Evolutionary conservation across 53 echinoderm and acorn worm species (phyloP).

Genomic region (Astropecten irregularis): DNA sequence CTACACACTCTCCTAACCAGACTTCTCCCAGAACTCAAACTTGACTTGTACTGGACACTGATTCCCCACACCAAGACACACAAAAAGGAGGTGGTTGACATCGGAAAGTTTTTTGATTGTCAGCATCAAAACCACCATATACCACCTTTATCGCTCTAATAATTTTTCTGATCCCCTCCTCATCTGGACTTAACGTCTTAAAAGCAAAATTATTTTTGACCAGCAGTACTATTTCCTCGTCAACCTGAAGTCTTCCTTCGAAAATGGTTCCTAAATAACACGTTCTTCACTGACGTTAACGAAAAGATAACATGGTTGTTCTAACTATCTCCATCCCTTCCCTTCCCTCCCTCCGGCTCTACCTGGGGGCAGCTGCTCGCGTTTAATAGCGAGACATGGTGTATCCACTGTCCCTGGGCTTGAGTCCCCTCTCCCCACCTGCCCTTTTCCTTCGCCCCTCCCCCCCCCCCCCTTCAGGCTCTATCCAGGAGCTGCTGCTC

Average conservation of each 20-base stretch:
- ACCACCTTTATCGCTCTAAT: constrained; percentile 18
- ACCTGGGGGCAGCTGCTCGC: too few species aligned
- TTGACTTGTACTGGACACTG: constrained; percentile 14
- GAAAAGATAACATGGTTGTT: not conserved
- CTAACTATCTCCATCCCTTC: too few species aligned
- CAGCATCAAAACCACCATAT: constrained; percentile 15
- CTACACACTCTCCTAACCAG: not conserved
- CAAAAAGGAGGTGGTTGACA: not conserved
- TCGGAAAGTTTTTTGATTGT: not conserved
- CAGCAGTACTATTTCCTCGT: not conserved
- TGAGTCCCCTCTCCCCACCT: too few species aligned
- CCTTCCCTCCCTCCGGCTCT: too few species aligned
- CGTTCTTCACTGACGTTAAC: not conserved
- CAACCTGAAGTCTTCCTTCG: not conserved
- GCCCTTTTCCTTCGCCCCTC: too few species aligned
- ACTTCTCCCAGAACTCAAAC: not conserved
- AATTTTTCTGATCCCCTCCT: too few species aligned
- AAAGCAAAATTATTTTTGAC: constrained; percentile 12
- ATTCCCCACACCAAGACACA: constrained; percentile 5
- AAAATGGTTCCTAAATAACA: not conserved
- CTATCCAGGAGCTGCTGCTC: too few species aligned
- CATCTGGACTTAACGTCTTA: not conserved
- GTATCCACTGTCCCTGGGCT: too few species aligned
- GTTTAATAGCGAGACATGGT: too few species aligned
- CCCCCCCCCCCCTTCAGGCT: too few species aligned